Evolutionary conservation across 2,888 invertebrate genomes (phyloP).

Genomic region (Gasteruption jaculator): DNA sequence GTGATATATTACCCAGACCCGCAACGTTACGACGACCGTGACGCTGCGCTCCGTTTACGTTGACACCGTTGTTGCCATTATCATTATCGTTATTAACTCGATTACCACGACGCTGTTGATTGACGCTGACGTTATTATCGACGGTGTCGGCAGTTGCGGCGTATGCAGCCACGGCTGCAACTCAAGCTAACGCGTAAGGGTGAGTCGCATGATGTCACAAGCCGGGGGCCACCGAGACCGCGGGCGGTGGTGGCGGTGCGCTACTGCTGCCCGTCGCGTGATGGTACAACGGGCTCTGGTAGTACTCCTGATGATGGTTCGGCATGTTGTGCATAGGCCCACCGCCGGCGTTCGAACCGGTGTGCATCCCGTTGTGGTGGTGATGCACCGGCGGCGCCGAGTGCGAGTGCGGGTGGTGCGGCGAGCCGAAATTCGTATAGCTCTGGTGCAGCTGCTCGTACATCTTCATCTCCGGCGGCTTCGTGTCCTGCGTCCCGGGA

Average conservation of each 20-base stretch:
- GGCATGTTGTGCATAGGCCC: slow-evolving; percentile 62
- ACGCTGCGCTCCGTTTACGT: no score
- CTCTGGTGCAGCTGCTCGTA: slow-evolving; percentile 71
- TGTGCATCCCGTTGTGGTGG: slow-evolving; percentile 61
- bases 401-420: slow-evolving; percentile 59
- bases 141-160: slow-evolving; percentile 19
- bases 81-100: no score
- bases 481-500: slow-evolving; percentile 43
- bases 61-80: no score
- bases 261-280: slow-evolving; percentile 43
- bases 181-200: slow-evolving; percentile 79
- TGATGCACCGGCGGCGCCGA: slow-evolving; percentile 50
- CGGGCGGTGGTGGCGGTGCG: slow-evolving; percentile 54
- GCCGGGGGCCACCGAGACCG: slow-evolving; percentile 65
- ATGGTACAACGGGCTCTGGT: slow-evolving; percentile 75
- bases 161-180: slow-evolving; percentile 39
- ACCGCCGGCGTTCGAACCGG: slow-evolving; percentile 55
- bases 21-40: no score
- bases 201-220: slow-evolving; percentile 72
- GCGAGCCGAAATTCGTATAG: slow-evolving; percentile 61
- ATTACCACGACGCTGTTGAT: slow-evolving; percentile 4
- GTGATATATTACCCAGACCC: no score
- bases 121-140: slow-evolving; percentile 9
- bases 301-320: slow-evolving; percentile 58
- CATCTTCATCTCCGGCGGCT: slow-evolving; percentile 78